A percentile compares a stretch with the other conserved stretches of the same genome.
Conservation (phyloP, 2,888 invertebrate genomes). For the Lycaena phlaeas region DNA sequence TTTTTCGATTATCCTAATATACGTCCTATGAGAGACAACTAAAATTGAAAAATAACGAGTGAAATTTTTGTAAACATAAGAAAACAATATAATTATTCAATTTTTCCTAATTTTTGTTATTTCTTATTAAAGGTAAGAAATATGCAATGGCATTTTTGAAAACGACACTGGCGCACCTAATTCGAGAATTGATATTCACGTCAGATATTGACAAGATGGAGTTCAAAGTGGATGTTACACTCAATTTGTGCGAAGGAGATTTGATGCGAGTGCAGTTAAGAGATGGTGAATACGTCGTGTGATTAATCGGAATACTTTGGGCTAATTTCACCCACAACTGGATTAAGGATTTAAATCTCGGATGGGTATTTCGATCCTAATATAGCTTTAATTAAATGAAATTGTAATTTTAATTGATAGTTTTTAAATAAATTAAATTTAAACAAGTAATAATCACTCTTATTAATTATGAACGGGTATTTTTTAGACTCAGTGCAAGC, state of each 20-base stretch:
- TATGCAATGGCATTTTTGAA: conserved; percentile 45
- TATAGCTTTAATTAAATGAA: no score
- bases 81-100: background rate
- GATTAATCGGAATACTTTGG: background rate
- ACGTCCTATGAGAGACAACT: no score
- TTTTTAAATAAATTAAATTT: no score
- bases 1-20: no score
- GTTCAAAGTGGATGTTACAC: conserved; percentile 34
- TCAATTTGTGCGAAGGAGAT: conserved; percentile 34
- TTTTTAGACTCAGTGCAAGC: no score
- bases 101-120: background rate
- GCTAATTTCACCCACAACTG: background rate
- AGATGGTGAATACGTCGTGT: no score
- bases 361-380: no score
- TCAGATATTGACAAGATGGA: conserved; percentile 33
- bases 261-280: conserved; percentile 30
- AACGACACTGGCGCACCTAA: conserved; percentile 34
- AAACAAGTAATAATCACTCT: no score
- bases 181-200: conserved; percentile 34
- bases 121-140: conserved; percentile 35
- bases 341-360: background rate
- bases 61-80: no score
- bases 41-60: no score
- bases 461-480: no score
- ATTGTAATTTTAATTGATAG: no score